Conservation (phyloP, 2,797 vertebrate genomes). For the Hoplostethus atlanticus region DNA sequence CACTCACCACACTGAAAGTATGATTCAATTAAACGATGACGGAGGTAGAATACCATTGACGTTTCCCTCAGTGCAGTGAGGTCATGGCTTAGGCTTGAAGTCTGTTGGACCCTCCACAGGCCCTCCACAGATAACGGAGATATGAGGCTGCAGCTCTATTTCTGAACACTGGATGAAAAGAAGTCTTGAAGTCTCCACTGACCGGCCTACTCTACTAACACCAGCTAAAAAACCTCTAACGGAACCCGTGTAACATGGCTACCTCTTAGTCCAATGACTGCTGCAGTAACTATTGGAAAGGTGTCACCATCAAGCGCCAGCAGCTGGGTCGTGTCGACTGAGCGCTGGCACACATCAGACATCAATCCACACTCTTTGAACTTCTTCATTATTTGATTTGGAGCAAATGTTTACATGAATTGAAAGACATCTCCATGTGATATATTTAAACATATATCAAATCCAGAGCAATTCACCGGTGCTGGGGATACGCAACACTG, state of each 20-base stretch:
- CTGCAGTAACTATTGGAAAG: constrained; percentile 28
- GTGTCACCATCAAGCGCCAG: constrained; percentile 43
- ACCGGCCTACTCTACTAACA: constrained; percentile 36
- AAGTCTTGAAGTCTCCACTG: constrained; percentile 42
- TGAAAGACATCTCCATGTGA: background rate
- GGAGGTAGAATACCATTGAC: constrained; percentile 54
- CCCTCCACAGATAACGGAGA: constrained; percentile 68
- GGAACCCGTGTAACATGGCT: constrained; percentile 13
- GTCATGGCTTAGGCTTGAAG: constrained; percentile 68
- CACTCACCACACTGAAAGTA: constrained; percentile 45
- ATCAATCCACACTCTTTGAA: background rate
- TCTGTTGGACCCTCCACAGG: constrained; percentile 12
- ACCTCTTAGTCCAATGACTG: constrained; percentile 35
- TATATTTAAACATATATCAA: constrained; percentile 2
- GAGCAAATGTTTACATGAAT: background rate
- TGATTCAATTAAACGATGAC: constrained; percentile 71
- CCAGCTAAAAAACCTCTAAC: background rate
- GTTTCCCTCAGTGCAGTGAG: constrained; percentile 74
- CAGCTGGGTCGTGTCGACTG: constrained; percentile 38
- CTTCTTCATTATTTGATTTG: background rate
- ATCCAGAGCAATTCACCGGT: background rate
- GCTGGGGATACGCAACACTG: background rate
- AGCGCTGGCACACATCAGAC: background rate
- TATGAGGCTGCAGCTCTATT: constrained; percentile 48
- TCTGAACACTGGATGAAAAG: constrained; percentile 63